Conservation (phyloP, 2,797 vertebrate species). For the Fistularia tabacaria region DNA sequence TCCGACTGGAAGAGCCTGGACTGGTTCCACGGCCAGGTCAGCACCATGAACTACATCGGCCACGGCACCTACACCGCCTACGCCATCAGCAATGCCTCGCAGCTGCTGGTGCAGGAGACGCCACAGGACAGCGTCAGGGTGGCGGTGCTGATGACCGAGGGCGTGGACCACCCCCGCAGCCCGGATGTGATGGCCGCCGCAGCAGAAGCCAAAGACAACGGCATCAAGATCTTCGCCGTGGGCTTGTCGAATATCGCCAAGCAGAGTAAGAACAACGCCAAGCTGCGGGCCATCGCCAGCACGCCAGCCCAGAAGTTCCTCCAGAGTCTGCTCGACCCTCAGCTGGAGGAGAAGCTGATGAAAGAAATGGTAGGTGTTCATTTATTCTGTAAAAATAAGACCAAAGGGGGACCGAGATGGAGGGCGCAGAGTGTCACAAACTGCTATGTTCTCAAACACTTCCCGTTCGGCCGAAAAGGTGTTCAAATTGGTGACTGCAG, state of each 20-base stretch:
- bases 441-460: too few relatives aligned
- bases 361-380: conserved; percentile 78
- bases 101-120: conserved; percentile 78
- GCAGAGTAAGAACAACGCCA: conserved; percentile 71
- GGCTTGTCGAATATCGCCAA: conserved; percentile 73
- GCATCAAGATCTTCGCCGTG: conserved; percentile 80
- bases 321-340: conserved; percentile 77
- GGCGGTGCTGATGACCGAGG: conserved; percentile 85
- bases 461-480: too few relatives aligned
- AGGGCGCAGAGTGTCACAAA: too few relatives aligned
- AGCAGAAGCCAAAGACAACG: conserved; percentile 74
- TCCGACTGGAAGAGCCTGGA: conserved; percentile 77
- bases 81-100: conserved; percentile 82
- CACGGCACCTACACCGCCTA: conserved; percentile 88
- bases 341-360: conserved; percentile 71
- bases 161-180: conserved; percentile 83
- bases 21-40: conserved; percentile 73
- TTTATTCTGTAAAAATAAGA: too few relatives aligned
- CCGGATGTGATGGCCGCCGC: conserved; percentile 76
- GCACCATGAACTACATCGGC: conserved; percentile 79
- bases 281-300: conserved; percentile 79
- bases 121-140: conserved; percentile 70
- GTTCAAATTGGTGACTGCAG: too few relatives aligned
- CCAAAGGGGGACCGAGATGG: too few relatives aligned
- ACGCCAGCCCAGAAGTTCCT: conserved; percentile 68